These are phyloP conservation scores for Sebastes diploproa DNA, from an alignment of 2,797 vertebrate genomes.

Conservation along the genomic window DNA sequence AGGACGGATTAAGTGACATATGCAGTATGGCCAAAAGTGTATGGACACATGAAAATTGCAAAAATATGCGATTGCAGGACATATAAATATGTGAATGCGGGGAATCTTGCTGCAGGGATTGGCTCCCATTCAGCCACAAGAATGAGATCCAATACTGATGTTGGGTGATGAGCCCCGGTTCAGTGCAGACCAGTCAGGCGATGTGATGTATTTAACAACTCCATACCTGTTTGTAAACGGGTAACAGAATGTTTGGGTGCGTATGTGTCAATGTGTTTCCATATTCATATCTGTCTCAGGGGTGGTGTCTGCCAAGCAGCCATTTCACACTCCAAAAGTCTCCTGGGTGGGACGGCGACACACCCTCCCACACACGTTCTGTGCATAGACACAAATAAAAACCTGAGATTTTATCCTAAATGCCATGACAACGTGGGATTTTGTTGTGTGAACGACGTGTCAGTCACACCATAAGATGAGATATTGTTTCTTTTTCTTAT, in stretches of 20 bases:
- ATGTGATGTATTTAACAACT: not conserved
- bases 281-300: slow-evolving; percentile 16
- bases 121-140: not conserved
- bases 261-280: not conserved
- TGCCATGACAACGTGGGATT: slow-evolving; percentile 6
- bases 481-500: slow-evolving; percentile 3
- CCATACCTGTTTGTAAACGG: not conserved
- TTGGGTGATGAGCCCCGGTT: not conserved
- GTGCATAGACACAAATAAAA: slow-evolving; percentile 19
- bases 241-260: not conserved
- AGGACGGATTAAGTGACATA: not conserved
- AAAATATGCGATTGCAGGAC: not conserved
- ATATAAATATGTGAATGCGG: not conserved
- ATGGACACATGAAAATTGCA: not conserved
- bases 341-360: not conserved
- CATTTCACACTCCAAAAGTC: slow-evolving; percentile 50
- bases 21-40: not conserved
- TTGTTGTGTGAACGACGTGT: slow-evolving; percentile 15
- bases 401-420: slow-evolving; percentile 25
- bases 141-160: not conserved
- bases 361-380: not conserved
- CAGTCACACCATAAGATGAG: slow-evolving; percentile 17
- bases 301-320: slow-evolving; percentile 12
- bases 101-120: not conserved
- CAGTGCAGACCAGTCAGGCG: not conserved